A percentile compares a stretch with the other conserved stretches of the same genome.
Conservation (phyloP, 1,140 invertebrate genomes). For the Coptotermes formosanus region DNA sequence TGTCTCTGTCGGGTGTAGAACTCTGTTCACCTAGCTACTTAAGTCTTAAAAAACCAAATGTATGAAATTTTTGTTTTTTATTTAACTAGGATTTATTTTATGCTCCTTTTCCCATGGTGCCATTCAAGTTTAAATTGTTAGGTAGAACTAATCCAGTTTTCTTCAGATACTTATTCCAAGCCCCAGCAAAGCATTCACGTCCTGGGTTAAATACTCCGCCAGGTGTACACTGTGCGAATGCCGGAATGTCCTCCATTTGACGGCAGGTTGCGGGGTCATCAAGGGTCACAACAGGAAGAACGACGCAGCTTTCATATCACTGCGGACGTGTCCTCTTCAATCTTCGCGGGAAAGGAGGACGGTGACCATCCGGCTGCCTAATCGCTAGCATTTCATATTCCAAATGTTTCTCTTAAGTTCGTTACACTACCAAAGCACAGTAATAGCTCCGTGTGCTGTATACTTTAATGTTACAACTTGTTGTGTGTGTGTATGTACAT, state of each 20-base stretch:
- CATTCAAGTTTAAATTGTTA: neutral
- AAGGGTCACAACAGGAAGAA: neutral
- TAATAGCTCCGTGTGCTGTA: too few relatives aligned
- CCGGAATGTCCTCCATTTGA: neutral
- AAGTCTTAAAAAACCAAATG: too few relatives aligned
- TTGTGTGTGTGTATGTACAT: too few relatives aligned
- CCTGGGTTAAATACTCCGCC: neutral
- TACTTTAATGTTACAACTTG: too few relatives aligned
- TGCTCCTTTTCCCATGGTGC: neutral
- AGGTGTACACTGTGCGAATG: neutral
- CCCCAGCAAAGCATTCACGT: neutral
- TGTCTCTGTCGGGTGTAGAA: too few relatives aligned
- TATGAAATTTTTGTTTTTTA: too few relatives aligned
- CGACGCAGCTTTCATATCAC: neutral
- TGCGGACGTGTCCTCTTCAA: neutral
- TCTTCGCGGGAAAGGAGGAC: neutral
- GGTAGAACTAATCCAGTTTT: neutral
- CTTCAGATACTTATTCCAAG: neutral
- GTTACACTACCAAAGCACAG: too few relatives aligned
- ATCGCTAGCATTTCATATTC: neutral
- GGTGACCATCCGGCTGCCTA: neutral
- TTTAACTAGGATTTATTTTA: too few relatives aligned
- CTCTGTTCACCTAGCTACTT: too few relatives aligned
- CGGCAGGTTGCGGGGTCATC: neutral
- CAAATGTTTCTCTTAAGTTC: too few relatives aligned